Evolutionary conservation across 2,888 invertebrate genomes (phyloP), one percentile per base, ranked within the genome.

Genomic region (Eupelmus urozonus): DNA sequence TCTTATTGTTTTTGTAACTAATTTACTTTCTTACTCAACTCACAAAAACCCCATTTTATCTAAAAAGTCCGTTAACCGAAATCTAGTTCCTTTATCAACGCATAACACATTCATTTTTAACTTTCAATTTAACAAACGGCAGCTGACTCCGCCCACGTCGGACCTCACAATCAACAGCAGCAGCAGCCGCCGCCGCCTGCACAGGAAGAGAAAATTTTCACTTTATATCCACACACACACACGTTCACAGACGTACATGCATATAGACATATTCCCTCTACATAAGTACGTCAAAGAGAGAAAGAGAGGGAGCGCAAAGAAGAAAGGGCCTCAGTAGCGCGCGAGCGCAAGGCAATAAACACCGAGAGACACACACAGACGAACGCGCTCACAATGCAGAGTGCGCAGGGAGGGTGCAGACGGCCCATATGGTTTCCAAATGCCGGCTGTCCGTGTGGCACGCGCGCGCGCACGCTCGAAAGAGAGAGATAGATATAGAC

Each of bases 381-480:
- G 34, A 13, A 5, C 16, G 11, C 9, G 53, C n/a, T n/a, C 11
- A 27, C 4, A 23, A 27, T 1, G n/a, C n/a, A 40, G 42, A 27
- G 27, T 11, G 57, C 18, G 69, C n/a, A 23, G 40, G 62, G 62
- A 53, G 67, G 60, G 67, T 40, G 67, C 59, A 62, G 53, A 57
- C 42, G 57, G 40, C 66, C 65, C 78, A 78, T 74, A 78, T 78
- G 78, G 70, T 70, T 66, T 70, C 78, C 74, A 70, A 70, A 65
- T 70, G 78, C 40, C 65, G 74, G 78, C 75, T 53, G 65, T 9
- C 65, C 65, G 25, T 9, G 42, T 25, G 42, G 40, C 45, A 40
- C 63, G 27, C 42, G 40, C 60, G 13, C 45, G 20, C 55, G 9
- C 27, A n/a, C 49, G 42, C 49, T 0, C 1, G 13, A 23, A 23